phyloP scores from a whole-genome alignment of 2,888 invertebrate genomes.

The Phortica okadai region DNA sequence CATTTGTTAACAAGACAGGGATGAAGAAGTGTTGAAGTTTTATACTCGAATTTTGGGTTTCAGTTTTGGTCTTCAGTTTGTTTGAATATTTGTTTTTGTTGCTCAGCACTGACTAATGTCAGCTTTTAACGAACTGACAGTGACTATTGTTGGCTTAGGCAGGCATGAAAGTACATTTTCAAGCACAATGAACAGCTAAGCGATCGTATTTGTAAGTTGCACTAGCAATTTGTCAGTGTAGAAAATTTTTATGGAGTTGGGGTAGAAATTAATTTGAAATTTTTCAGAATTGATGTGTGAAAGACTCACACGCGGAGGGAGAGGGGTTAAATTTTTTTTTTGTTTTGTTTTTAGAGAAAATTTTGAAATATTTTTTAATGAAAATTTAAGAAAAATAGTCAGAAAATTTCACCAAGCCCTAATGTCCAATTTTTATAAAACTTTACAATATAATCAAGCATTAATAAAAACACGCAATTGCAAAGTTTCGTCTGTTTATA shows the following conservation, averaged over 20 bases:
- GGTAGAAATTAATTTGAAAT: neutral
- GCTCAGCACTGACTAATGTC: slow-evolving; percentile 8
- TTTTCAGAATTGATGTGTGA: too few relatives aligned
- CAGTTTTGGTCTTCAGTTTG: neutral
- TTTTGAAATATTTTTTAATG: too few relatives aligned
- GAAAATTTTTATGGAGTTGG: neutral
- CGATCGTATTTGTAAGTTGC: neutral
- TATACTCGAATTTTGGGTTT: neutral
- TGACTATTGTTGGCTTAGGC: slow-evolving; percentile 2
- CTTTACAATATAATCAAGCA: too few relatives aligned
- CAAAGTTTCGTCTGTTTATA: too few relatives aligned
- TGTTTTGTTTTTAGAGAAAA: too few relatives aligned
- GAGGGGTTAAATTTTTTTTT: too few relatives aligned
- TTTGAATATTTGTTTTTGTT: neutral
- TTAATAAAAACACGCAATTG: too few relatives aligned
- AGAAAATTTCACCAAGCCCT: too few relatives aligned
- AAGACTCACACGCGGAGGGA: too few relatives aligned
- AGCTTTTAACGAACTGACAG: slow-evolving; percentile 19
- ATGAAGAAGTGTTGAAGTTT: slow-evolving; percentile 1
- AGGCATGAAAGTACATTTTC: slow-evolving; percentile 8
- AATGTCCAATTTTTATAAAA: too few relatives aligned
- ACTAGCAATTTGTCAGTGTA: neutral
- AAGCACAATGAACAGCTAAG: neutral
- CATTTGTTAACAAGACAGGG: slow-evolving; percentile 64
- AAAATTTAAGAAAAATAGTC: too few relatives aligned